Evolutionary conservation across 2,113 vertebrate genomes (phyloP).

Genomic region (Leuciscus idus): DNA sequence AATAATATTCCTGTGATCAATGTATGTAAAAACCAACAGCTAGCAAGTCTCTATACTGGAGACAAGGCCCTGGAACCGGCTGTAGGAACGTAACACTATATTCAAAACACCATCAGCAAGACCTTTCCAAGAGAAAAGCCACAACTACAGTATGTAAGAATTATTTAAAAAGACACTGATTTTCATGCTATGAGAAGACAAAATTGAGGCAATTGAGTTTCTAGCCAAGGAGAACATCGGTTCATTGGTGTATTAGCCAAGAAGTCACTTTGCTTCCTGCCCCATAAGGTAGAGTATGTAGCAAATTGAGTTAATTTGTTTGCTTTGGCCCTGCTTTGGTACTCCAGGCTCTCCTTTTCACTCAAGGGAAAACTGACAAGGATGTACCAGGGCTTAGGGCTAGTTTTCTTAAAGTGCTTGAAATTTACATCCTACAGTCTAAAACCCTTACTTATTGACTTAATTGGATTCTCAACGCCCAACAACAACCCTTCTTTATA

Average conservation of each 20-base stretch:
- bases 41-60: not conserved
- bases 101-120: conserved; percentile 30
- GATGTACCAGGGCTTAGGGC: conserved; percentile 44
- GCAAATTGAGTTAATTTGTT: conserved; percentile 74
- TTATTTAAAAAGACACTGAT: conserved; percentile 63
- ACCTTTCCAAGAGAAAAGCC: conserved; percentile 19
- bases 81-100: not conserved
- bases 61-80: not conserved
- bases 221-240: conserved; percentile 56
- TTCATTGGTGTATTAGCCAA: conserved; percentile 61
- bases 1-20: not conserved
- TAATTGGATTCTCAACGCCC: not conserved
- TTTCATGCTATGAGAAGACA: conserved; percentile 52
- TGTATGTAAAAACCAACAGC: not conserved
- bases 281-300: conserved; percentile 59
- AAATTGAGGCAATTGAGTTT: conserved; percentile 59
- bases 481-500: not conserved
- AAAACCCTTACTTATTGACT: not conserved
- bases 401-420: not conserved
- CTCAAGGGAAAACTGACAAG: conserved; percentile 58
- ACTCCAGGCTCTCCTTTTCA: conserved; percentile 62
- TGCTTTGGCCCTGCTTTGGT: conserved; percentile 67
- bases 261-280: conserved; percentile 50
- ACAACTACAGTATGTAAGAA: conserved; percentile 1
- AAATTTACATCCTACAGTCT: not conserved